phyloP scores from a whole-genome alignment of 1,140 invertebrate genomes.

The Ostrea edulis region DNA sequence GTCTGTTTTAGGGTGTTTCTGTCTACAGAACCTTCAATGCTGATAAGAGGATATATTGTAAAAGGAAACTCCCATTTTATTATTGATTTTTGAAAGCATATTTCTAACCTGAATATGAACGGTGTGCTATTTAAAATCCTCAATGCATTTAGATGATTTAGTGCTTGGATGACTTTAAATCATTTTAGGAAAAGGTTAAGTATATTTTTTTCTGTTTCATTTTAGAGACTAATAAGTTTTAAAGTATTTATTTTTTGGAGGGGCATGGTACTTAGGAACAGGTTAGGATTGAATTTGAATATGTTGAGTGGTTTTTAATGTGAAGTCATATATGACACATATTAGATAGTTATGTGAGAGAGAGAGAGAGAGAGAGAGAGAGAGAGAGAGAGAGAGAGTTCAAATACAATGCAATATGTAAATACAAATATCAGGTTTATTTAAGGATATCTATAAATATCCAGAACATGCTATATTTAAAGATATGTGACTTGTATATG shows the following conservation, averaged over 20 bases:
- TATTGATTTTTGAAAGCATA: slow-evolving; percentile 28
- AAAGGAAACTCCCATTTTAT: not conserved
- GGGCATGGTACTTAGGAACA: not conserved
- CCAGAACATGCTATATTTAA: too few relatives aligned
- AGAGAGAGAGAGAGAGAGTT: too few relatives aligned
- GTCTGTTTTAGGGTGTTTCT: slow-evolving; percentile 1
- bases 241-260: too few relatives aligned
- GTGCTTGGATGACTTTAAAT: not conserved
- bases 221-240: not conserved
- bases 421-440: too few relatives aligned
- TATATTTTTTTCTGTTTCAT: not conserved
- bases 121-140: not conserved
- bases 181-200: not conserved
- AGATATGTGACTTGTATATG: too few relatives aligned
- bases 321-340: too few relatives aligned
- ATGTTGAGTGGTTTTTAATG: too few relatives aligned
- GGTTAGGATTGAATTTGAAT: not conserved
- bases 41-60: not conserved
- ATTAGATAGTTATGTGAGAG: too few relatives aligned
- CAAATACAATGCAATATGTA: too few relatives aligned
- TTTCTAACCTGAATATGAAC: not conserved
- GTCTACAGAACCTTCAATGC: not conserved
- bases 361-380: too few relatives aligned
- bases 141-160: not conserved
- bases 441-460: too few relatives aligned